A percentile compares a stretch with the other conserved stretches of the same genome.
phyloP scores from a whole-genome alignment of 2,113 vertebrate species.

The Sclerurus mexicanus region DNA sequence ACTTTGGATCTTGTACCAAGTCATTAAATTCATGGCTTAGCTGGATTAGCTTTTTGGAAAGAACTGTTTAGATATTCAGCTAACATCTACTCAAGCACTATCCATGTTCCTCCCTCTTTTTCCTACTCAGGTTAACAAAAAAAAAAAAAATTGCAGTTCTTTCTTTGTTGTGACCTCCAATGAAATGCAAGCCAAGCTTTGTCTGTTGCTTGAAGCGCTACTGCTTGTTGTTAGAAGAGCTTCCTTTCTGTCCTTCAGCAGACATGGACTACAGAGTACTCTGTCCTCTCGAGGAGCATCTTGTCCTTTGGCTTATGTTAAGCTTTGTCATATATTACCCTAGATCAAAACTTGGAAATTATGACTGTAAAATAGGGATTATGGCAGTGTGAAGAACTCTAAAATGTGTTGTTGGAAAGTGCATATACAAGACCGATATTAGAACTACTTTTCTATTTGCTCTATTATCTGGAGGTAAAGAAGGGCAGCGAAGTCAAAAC shows the following conservation, averaged over 20 bases:
- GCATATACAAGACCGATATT: fast-evolving
- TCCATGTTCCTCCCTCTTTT: neutral
- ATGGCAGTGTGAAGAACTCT: neutral
- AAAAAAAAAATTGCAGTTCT: neutral
- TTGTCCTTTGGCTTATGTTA: neutral
- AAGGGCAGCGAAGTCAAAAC: neutral
- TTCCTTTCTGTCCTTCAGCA: neutral
- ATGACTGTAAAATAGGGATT: neutral
- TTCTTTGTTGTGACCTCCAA: neutral
- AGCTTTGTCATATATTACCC: neutral
- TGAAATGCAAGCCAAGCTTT: neutral
- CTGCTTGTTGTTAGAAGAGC: neutral
- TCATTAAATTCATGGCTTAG: neutral
- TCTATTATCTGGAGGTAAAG: neutral
- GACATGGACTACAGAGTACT: neutral
- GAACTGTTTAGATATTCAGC: neutral
- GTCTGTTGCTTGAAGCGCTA: neutral
- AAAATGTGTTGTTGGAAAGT: neutral
- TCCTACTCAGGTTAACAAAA: neutral
- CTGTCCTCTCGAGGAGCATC: neutral
- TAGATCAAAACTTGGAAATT: neutral
- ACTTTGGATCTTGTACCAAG: neutral
- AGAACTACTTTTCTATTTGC: neutral
- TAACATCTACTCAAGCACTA: neutral
- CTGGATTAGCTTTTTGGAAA: neutral